Evolutionary conservation across 2,113 vertebrate species (phyloP), one percentile per base, ranked within the genome.

Genomic region (Malurus elegans): DNA sequence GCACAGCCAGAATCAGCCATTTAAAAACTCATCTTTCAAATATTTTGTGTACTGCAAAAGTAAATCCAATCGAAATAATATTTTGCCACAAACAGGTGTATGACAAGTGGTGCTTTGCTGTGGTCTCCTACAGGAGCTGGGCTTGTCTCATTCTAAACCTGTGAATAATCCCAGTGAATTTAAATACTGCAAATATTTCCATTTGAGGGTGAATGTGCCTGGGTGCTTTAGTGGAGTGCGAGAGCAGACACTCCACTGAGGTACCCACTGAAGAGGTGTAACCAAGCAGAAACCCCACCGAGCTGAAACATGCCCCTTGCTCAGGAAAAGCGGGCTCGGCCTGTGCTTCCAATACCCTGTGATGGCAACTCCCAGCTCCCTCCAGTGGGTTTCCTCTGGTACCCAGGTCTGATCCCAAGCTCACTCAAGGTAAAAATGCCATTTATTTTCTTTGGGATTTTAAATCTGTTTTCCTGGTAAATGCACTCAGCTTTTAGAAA

Each of bases 31-130:
- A 40, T 6, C 24, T 89, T 66, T 47, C 47, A 47, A 45, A 38
- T 23, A 25, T 40, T 47, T 44, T 8, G 24, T 45, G 40, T 32
- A 32, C 24, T 66, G 19, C 29, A 31, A 14, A 44, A 45, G 24
- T 24, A 47, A 61, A 51, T 69, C 10, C 4, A 81, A 13, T 8
- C 23, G 51, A 61, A 91, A 65, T 29, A 7, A 0, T 42, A 38
- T 73, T 88, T 79, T 79, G 16, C 51, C 45, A 47, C 42, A 42
- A 17, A 28, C 10, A 65, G 36, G 40, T 31, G 10, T 65, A 9
- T 4, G 28, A 72, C 0, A 3, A 54, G 42, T 19, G 18, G 10
- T 18, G 5, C 53, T 79, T 75, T 0, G 0, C 51, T 34, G 53
- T 24, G 57, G 8, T 20, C 5, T 44, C 21, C 48, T 67, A 15